Conservation (phyloP, 2,888 invertebrate species). For the Elegia similella region DNA sequence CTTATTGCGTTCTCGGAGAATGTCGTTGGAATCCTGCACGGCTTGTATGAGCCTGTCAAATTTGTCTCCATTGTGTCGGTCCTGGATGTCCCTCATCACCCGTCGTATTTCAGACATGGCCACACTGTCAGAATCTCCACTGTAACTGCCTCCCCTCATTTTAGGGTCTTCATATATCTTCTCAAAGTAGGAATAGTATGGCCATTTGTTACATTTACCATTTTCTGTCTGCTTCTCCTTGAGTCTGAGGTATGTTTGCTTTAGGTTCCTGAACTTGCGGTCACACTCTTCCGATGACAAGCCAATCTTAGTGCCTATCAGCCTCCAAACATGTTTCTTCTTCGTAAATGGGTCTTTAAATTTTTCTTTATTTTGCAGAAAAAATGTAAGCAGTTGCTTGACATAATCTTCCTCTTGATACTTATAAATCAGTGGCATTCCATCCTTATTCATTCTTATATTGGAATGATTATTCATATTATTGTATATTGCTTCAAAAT, state of each 20-base stretch:
- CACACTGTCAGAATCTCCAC: conserved; percentile 37
- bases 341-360: conserved; percentile 61
- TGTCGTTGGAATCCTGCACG: conserved; percentile 63
- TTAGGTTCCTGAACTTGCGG: conserved; percentile 68
- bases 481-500: conserved; percentile 61
- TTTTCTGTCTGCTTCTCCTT: conserved; percentile 52
- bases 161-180: conserved; percentile 55
- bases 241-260: conserved; percentile 66
- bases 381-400: conserved; percentile 58
- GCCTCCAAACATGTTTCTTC: conserved; percentile 62
- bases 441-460: conserved; percentile 21
- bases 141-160: conserved; percentile 20
- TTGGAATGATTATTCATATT: conserved; percentile 25
- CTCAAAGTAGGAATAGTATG: conserved; percentile 65
- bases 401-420: conserved; percentile 56
- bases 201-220: conserved; percentile 62
- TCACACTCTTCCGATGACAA: conserved; percentile 65
- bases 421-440: conserved; percentile 29
- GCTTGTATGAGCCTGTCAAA: conserved; percentile 58
- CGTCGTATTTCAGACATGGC: conserved; percentile 49
- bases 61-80: conserved; percentile 47
- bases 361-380: conserved; percentile 60
- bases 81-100: conserved; percentile 43
- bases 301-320: conserved; percentile 52
- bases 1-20: conserved; percentile 66